Evolutionary conservation across 1,140 invertebrate genomes (phyloP).

Genomic region (Ericerus pela): DNA sequence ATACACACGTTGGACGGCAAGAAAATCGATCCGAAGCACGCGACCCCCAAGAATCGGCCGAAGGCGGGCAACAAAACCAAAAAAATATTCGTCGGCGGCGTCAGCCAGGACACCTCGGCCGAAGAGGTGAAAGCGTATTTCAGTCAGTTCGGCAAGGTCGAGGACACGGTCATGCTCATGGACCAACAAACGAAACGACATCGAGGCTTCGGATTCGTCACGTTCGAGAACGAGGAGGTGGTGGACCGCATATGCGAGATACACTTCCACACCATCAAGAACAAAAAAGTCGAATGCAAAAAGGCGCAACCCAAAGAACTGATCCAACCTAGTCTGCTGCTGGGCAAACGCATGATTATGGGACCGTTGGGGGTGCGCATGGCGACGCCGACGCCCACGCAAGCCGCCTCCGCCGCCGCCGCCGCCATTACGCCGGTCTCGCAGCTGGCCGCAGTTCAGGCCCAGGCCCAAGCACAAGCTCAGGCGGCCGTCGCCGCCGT

Average conservation of each 20-base stretch:
- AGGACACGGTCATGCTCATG: conserved; percentile 88
- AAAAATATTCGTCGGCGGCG: conserved; percentile 83
- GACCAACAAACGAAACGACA: conserved; percentile 85
- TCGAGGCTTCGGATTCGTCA: conserved; percentile 80
- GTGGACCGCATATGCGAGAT: conserved; percentile 83
- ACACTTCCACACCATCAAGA: conserved; percentile 83
- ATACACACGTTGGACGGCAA: conserved; percentile 87
- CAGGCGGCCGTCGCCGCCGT: conserved; percentile 34
- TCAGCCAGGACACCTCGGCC: conserved; percentile 77
- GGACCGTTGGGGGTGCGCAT: conserved; percentile 48
- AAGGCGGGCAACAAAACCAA: conserved; percentile 73
- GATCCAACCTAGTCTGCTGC: conserved; percentile 54
- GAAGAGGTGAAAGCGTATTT: conserved; percentile 85
- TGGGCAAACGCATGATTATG: conserved; percentile 56
- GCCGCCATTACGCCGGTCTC: conserved; percentile 38
- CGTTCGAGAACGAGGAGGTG: conserved; percentile 80
- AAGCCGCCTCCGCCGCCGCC: conserved; percentile 35
- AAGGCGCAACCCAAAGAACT: conserved; percentile 85
- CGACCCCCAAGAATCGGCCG: conserved; percentile 76
- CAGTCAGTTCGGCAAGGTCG: conserved; percentile 78
- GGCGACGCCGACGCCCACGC: conserved; percentile 37
- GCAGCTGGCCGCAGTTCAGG: conserved; percentile 34
- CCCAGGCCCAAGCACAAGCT: conserved; percentile 38
- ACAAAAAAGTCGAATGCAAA: conserved; percentile 86
- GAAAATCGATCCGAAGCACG: conserved; percentile 86